Evolutionary conservation across 2,113 vertebrate species (phyloP), one percentile per base, ranked within the genome.

Genomic region (Brachypodius melanocephalos): DNA sequence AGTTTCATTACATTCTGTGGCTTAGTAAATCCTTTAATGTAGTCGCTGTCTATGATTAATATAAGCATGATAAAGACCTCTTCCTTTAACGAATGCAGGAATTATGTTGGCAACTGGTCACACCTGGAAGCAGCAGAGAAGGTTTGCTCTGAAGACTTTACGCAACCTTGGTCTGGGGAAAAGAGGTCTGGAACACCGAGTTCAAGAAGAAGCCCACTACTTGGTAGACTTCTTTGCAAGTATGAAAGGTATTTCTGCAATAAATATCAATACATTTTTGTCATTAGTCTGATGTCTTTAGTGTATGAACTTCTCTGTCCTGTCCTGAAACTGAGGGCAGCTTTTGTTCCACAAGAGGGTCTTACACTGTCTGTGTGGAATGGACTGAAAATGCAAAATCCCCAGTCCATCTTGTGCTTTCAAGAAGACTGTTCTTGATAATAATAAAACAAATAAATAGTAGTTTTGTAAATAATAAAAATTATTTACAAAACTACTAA

Each of bases 51-150:
- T 92, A 4, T 10, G 45, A 66, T 59, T 77, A 69, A 42, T 59
- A 67, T 81, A 48, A 90, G 12, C 59, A 77, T n/a, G 21, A 71
- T 86, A 59, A 88, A 69, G 40, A 93, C 13, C 32, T 90, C 45
- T 85, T 75, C 67, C 40, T 79, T 73, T 69, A 49, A 90, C 34
- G 65, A 46, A 21, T 67, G 51, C 81, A 98, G 97, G 98, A 13
- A 78, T 98, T 85, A 95, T 96, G 93, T 72, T 97, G 91, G 97
- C 97, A 77, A 97, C 91, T n/a, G 97, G 97, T 15, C 96, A 96
- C 51, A 97, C 87, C 8, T 97, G 97, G 97, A 83, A 91, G 81
- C 94, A 96, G 66, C 97, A 98, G 90, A 96, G 98, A 15, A 86
- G 71, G 17, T 98, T 98, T 95, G 97, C 97, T 4, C 43, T 97